Evolutionary conservation across 35 echinoderm and acorn worm species (phyloP), one percentile per base, ranked within the genome.

Genomic region (Stichopus chloronotus): DNA sequence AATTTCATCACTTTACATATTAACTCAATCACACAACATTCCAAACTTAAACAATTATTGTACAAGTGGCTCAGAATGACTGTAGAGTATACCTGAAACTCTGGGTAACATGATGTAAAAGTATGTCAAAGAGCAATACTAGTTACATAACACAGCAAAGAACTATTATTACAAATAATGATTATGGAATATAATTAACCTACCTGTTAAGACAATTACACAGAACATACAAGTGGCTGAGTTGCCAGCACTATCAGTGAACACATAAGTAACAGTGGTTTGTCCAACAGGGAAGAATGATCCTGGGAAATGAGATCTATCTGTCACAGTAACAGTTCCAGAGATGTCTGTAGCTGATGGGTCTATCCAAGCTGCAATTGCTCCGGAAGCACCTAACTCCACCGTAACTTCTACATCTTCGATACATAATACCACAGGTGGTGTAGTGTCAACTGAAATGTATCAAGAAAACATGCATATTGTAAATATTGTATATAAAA

Each of bases 211-310:
- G 9, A 90, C 68, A 12, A 12, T 53, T n/a, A 74, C 61, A 76
- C 63, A 76, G 20, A 90, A 90, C 13, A 76, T 74, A 90, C 88
- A 90, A n/a, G 88, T 90, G 16, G 88, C 88, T 54, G 72, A 53
- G 56, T 90, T 90, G 68, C 88, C 88, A 57, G 88, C n/a, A n/a
- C 7, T 20, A 84, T 84, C 81, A 5, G 81, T 84, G 21, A 53
- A 84, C 19, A 55, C 58, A 22, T 84, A 84, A 16, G 81, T 84
- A 17, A 84, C 54, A 58, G 21, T 13, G 7, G 81, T 84, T 53
- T 13, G 56, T 58, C 81, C 81, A 10, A 84, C 81, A 6, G 14
- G 9, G n/a, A 84, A 84, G 52, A 84, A 84, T 17, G 81, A 57
- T 19, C 56, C 20, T 4, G 81, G 81, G 7, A 0, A 17, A 58